Evolutionary conservation across 1,140 invertebrate genomes (phyloP), one percentile per base, ranked within the genome.

Genomic region (Macrosteles quadrilineatus): DNA sequence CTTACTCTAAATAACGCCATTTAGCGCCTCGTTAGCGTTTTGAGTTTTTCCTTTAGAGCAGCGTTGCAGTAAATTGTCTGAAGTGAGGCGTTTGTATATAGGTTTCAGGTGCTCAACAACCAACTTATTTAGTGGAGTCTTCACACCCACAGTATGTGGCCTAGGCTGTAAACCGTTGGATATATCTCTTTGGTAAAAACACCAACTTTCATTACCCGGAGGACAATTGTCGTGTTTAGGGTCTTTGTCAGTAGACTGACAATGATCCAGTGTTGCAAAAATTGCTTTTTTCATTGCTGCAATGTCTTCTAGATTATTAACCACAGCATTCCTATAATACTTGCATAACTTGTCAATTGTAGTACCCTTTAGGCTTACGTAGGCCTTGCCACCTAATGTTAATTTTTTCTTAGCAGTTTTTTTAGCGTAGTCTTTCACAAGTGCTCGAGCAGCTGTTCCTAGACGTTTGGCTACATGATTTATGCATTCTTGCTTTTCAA

Each of bases 391-490:
- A 67, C 71, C 71, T 19, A 72, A 57, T 2, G 59, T 71, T 9
- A 40, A 67, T 63, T 30, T 59, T 55, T 25, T n/a, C n/a, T n/a
- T n/a, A n/a, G n/a, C n/a, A n/a, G n/a, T n/a, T n/a, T 55, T 55
- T 9, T 62, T 43, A 32, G 53, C 11, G 17, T 69, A 71, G 4
- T 67, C 36, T 40, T 70, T 69, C n/a, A 72, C 63, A 14, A 67
- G 17, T 25, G 68, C 69, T 55, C 40, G 19, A 23, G 69, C 53
- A 9, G 68, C 57, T 69, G 73, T 76, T 67, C 75, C 69, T 72
- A 76, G 66, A n/a, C 73, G 68, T 67, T 77, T 78, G 30, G 65
- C 53, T 14, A 76, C 74, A 62, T 77, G n/a, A n/a, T n/a, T n/a
- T n/a, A n/a, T n/a, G n/a, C n/a, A n/a, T n/a, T n/a, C n/a, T n/a